A percentile compares a stretch with the other conserved stretches of the same genome.
These are phyloP conservation scores for Lepilemur septentrionalis DNA, from an alignment of 2,797 vertebrate species.

Conservation along the genomic window DNA sequence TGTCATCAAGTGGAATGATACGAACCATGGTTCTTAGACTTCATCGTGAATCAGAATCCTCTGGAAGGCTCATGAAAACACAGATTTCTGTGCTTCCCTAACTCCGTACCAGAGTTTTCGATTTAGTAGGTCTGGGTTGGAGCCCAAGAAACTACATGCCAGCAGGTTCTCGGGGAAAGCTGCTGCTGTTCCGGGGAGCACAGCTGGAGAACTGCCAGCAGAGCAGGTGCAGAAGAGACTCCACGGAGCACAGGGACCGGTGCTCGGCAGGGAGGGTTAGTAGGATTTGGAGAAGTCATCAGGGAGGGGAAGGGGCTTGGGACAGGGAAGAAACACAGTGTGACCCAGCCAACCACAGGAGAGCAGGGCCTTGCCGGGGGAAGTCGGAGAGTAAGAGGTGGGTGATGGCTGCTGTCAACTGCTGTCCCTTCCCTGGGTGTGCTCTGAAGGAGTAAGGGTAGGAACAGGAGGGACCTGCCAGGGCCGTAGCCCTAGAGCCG, in stretches of 20 bases:
- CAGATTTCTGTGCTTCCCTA: fast-evolving
- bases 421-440: not conserved
- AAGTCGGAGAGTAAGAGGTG: not conserved
- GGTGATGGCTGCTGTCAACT: not conserved
- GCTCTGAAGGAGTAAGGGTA: not conserved
- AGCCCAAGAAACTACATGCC: not conserved
- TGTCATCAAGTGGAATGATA: fast-evolving
- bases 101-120: not conserved
- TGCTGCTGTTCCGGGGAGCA: not conserved
- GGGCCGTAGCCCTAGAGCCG: fast-evolving
- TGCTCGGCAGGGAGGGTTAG: fast-evolving
- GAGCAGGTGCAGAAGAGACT: no score
- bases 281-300: fast-evolving
- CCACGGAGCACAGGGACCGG: fast-evolving
- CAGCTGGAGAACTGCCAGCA: no score
- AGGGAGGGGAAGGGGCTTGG: no score
- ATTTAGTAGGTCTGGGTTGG: not conserved
- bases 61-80: fast-evolving
- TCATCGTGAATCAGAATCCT: fast-evolving
- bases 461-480: not conserved
- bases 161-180: not conserved
- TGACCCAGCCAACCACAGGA: fast-evolving
- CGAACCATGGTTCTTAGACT: no score
- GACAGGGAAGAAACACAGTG: fast-evolving
- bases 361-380: not conserved